Percentiles rank a stretch among this genome's conserved stretches.
phyloP scores from a whole-genome alignment of 1,140 invertebrate species.

The Cryptotermes secundus region DNA sequence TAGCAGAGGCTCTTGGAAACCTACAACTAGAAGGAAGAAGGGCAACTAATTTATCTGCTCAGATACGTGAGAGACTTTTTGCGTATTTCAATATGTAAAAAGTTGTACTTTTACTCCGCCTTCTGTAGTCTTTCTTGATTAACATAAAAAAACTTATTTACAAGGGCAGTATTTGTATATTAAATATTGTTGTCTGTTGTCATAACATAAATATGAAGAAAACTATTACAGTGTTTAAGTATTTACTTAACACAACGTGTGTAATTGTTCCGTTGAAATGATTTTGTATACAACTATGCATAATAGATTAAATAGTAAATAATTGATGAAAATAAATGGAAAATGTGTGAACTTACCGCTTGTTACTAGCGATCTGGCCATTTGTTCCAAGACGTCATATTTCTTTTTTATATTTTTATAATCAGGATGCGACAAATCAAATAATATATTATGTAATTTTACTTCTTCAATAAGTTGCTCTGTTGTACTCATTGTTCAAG shows the following conservation, averaged over 20 bases:
- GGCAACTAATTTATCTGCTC: constrained; percentile 29
- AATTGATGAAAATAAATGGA: not conserved
- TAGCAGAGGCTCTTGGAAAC: constrained; percentile 30
- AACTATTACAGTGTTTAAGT: not conserved
- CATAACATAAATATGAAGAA: constrained; percentile 7
- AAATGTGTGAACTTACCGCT: not conserved
- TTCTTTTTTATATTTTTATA: constrained; percentile 12
- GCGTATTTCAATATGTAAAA: not conserved
- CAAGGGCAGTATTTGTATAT: too few species aligned
- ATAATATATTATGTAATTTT: too few species aligned
- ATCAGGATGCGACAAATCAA: not conserved
- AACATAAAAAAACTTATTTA: too few species aligned
- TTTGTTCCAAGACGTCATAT: not conserved
- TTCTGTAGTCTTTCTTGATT: too few species aligned
- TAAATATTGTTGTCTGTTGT: constrained; percentile 31
- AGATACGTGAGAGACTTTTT: constrained; percentile 36
- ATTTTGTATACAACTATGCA: not conserved
- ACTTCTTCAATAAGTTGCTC: too few species aligned
- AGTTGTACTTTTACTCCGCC: too few species aligned
- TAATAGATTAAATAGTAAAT: not conserved
- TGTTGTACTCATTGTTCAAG: too few species aligned
- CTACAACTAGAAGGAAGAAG: constrained; percentile 32
- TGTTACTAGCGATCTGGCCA: not conserved
- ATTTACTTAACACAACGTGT: not conserved
- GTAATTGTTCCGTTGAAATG: not conserved